A percentile compares a stretch with the other conserved stretches of the same genome.
Evolutionary conservation across 2,113 vertebrate species (phyloP).

Genomic region (Setophaga petechia): DNA sequence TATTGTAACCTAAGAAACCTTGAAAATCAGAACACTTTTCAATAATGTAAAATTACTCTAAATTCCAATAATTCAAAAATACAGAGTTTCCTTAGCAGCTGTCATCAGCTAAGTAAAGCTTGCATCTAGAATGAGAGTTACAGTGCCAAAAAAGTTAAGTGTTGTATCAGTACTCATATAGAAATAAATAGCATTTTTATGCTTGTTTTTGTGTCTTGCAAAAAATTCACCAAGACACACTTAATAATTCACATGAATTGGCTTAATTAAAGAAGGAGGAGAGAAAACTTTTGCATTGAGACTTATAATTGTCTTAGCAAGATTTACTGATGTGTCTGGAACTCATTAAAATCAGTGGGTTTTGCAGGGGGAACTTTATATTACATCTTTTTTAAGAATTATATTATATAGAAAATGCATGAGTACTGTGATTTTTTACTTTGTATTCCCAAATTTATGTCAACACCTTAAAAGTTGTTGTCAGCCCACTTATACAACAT

Average conservation of each 20-base stretch:
- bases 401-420: neutral
- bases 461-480: neutral
- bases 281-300: neutral
- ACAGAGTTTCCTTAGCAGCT: conserved; percentile 47
- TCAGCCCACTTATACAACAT: neutral
- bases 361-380: neutral
- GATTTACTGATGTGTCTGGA: neutral
- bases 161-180: neutral
- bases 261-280: neutral
- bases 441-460: conserved; percentile 12
- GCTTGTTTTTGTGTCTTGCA: neutral
- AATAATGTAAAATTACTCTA: conserved; percentile 35
- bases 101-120: conserved; percentile 9
- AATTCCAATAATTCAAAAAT: conserved; percentile 41
- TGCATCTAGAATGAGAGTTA: conserved; percentile 26
- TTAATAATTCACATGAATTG: neutral
- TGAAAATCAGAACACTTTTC: conserved; percentile 55
- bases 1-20: conserved; percentile 74
- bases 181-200: neutral
- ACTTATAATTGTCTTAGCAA: neutral
- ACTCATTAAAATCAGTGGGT: neutral
- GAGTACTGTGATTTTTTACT: neutral
- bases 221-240: neutral
- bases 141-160: neutral
- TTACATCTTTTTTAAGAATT: neutral